Evolutionary conservation across 2,888 invertebrate species (phyloP), one percentile per base, ranked within the genome.

Genomic region (Idaea biselata): DNA sequence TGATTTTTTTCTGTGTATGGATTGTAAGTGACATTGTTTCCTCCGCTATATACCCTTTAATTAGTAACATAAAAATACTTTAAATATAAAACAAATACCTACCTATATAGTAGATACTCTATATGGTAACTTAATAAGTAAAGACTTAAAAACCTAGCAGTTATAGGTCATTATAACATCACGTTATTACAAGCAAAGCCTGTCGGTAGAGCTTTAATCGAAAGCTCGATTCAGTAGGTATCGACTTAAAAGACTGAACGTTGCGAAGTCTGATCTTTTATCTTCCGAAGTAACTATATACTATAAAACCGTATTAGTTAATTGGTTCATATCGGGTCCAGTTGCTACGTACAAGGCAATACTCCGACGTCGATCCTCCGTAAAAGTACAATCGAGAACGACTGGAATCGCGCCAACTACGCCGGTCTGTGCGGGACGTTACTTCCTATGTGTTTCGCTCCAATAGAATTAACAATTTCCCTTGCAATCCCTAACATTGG

Each of bases 391-490:
- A 84, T 86, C 83, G 84, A 76, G 44, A 44, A 44, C 80, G 82
- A 82, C 87, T 91, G 91, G 91, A 88, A 78, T 73, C 63, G 67
- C 84, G 90, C 91, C 91, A 91, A 85, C 79, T 67, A 77, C 76
- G 73, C 74, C 72, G 73, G 76, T 73, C 74, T 72, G 77, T 68
- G 75, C 72, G 75, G 74, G 77, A 77, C 79, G 83, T 73, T 79
- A 76, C 79, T 86, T 84, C 84, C 83, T 83, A 82, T 89, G 83
- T 86, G 84, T 86, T 87, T 84, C 83, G 82, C 81, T 81, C 76
- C 83, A 84, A 86, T 85, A 78, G 87, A 84, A 88, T 88, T 87
- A 87, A 88, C 87, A 87, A 88, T 88, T 87, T 84, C 81, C 80
- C 79, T 75, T 78, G 73, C 79, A 71, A 69, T 68, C 73, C 68